Percentiles rank a stretch among this genome's conserved stretches.
These are phyloP conservation scores for Tachina lurida DNA, from an alignment of 2,888 invertebrate genomes.

Conservation along the genomic window DNA sequence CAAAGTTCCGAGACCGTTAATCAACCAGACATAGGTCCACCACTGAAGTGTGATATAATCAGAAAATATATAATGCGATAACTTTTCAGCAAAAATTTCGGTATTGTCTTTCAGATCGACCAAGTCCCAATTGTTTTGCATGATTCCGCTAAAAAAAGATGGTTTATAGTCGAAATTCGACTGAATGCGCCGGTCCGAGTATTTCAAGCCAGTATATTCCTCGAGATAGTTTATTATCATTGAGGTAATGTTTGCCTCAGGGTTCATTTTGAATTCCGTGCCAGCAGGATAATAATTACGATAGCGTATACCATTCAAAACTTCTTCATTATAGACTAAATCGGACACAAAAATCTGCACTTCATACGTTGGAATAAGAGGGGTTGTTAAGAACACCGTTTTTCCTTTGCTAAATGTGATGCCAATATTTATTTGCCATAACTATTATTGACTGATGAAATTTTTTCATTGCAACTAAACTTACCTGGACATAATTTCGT, in stretches of 20 bases:
- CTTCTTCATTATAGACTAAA: slow-evolving; percentile 80
- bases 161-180: too few relatives aligned
- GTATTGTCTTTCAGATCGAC: slow-evolving; percentile 77
- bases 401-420: slow-evolving; percentile 47
- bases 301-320: slow-evolving; percentile 75
- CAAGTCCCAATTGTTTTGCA: slow-evolving; percentile 1
- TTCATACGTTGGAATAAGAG: slow-evolving; percentile 90
- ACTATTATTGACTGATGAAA: too few relatives aligned
- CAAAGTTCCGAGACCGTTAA: slow-evolving; percentile 87
- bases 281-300: slow-evolving; percentile 80
- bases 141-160: slow-evolving; percentile 20
- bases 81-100: slow-evolving; percentile 84
- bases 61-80: slow-evolving; percentile 91
- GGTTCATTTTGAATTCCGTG: slow-evolving; percentile 84
- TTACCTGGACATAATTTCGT: slow-evolving; percentile 68
- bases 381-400: slow-evolving; percentile 83
- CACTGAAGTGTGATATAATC: slow-evolving; percentile 88
- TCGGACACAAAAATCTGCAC: slow-evolving; percentile 90
- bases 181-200: too few relatives aligned
- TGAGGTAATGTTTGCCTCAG: slow-evolving; percentile 86
- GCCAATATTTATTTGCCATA: neutral
- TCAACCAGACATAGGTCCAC: slow-evolving; percentile 89
- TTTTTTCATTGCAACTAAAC: neutral
- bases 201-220: slow-evolving; percentile 82
- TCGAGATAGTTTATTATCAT: slow-evolving; percentile 87